Evolutionary conservation across 2,113 vertebrate genomes (phyloP).

Genomic region (Sinosuthora webbiana): DNA sequence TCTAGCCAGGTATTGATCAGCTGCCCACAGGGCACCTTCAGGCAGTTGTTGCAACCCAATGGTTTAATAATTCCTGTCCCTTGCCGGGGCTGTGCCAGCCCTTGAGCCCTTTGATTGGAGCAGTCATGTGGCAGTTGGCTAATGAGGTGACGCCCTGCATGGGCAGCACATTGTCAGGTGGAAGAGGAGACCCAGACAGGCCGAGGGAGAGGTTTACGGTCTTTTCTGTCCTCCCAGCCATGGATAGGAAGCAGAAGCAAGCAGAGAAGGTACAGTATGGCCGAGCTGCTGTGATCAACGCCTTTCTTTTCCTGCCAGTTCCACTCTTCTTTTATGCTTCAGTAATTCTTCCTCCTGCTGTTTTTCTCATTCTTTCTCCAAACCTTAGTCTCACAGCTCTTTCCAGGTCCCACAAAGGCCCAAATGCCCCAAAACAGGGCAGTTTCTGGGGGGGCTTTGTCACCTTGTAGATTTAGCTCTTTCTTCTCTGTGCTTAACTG

Average conservation of each 20-base stretch:
- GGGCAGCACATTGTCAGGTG: slow-evolving; percentile 71
- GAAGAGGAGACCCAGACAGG: slow-evolving; percentile 66
- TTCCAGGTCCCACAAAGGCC: neutral
- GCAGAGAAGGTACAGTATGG: slow-evolving; percentile 70
- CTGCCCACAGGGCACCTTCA: neutral
- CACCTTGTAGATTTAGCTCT: neutral
- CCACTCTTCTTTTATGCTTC: neutral
- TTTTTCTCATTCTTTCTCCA: neutral
- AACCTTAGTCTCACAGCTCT: neutral
- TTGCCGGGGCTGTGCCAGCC: neutral
- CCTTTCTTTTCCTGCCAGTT: neutral
- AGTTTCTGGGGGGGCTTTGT: neutral
- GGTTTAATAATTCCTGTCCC: neutral
- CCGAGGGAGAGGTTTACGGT: slow-evolving; percentile 63
- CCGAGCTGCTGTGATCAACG: neutral
- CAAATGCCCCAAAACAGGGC: neutral
- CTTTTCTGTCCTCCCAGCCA: slow-evolving; percentile 57
- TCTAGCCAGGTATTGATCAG: neutral
- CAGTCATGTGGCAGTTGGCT: slow-evolving; percentile 64
- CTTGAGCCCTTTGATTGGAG: slow-evolving; percentile 64
- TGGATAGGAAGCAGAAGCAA: slow-evolving; percentile 68
- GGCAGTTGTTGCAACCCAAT: neutral
- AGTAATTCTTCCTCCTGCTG: neutral
- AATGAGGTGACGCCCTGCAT: slow-evolving; percentile 44
- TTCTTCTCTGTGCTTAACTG: neutral